A percentile compares a stretch with the other conserved stretches of the same genome.
Conservation (phyloP, 2,113 vertebrate species). For the Circaetus cinerascens region DNA sequence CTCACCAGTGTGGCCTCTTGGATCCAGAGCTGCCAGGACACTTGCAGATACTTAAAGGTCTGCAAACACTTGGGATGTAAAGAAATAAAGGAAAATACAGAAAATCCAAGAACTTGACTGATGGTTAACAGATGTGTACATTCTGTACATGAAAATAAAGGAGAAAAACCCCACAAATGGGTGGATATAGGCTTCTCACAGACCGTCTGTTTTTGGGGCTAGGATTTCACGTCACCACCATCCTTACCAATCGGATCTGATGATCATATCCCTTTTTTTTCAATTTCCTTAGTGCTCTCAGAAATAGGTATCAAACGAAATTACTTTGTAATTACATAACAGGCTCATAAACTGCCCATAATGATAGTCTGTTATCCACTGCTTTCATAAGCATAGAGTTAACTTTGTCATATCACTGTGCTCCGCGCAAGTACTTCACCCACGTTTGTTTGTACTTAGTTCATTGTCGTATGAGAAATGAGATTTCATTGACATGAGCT, state of each 20-base stretch:
- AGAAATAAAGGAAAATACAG: background rate
- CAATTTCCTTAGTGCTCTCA: background rate
- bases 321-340: background rate
- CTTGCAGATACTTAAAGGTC: background rate
- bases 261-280: background rate
- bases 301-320: background rate
- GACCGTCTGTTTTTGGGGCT: background rate
- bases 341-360: background rate
- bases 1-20: background rate
- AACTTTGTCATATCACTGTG: background rate
- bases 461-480: background rate
- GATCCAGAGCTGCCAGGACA: background rate
- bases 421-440: background rate
- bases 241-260: background rate
- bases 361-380: background rate
- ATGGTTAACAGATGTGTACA: background rate
- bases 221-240: background rate
- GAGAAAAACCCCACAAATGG: rapidly evolving
- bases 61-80: background rate
- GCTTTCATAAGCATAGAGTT: background rate
- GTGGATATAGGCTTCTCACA: background rate
- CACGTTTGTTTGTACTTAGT: background rate
- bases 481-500: background rate
- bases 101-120: background rate
- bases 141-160: background rate